Evolutionary conservation across 2,113 vertebrate species (phyloP).

Genomic region (Eleginops maclovinus): DNA sequence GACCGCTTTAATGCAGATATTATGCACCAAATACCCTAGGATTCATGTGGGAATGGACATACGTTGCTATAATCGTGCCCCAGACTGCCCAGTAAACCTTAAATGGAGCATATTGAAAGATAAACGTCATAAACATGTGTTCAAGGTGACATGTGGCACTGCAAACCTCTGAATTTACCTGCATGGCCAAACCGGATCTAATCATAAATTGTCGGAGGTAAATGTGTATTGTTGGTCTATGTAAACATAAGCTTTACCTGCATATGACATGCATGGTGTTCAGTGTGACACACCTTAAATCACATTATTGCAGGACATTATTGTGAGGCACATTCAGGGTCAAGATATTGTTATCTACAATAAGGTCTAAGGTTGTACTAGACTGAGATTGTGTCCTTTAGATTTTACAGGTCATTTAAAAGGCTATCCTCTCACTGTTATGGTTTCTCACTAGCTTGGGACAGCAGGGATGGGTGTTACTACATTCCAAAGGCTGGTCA

Average conservation of each 20-base stretch:
- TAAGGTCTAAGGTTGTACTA: neutral
- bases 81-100: neutral
- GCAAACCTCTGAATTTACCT: neutral
- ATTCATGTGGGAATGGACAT: neutral
- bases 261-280: neutral
- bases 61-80: neutral
- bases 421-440: neutral
- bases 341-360: neutral
- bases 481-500: neutral
- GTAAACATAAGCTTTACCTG: neutral
- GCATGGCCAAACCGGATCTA: neutral
- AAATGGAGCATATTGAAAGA: neutral
- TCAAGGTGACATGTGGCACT: neutral
- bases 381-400: neutral
- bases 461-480: neutral
- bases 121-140: neutral
- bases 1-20: neutral
- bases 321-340: neutral
- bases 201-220: neutral
- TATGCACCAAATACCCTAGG: neutral
- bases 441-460: slow-evolving; percentile 11
- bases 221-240: neutral
- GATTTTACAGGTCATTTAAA: neutral
- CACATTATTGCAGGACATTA: neutral
- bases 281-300: neutral